Conservation (phyloP, 2,888 invertebrate species). For the Amphipoea oculea region DNA sequence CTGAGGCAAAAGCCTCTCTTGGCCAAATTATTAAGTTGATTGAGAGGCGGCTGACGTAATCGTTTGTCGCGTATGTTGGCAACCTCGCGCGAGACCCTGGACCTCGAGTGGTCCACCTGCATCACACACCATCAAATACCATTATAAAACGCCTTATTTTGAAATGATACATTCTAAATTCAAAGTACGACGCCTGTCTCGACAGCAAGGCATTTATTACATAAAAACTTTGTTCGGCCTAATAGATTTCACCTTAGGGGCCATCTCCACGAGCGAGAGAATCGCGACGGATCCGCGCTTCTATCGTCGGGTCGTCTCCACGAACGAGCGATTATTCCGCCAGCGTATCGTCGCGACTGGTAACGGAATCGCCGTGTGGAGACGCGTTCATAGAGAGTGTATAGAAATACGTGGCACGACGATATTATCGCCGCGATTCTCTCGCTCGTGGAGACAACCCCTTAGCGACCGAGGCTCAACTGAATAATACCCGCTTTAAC, state of each 20-base stretch:
- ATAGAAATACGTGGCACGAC: too few species aligned
- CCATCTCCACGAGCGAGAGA: too few species aligned
- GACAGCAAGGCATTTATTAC: conserved; percentile 20
- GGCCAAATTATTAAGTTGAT: conserved; percentile 45
- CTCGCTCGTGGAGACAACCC: too few species aligned
- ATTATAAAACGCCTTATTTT: conserved; percentile 21
- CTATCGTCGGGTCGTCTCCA: too few species aligned
- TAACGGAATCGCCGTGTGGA: too few species aligned
- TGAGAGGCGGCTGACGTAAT: conserved; percentile 60
- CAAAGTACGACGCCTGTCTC: conserved; percentile 5
- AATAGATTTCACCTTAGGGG: conserved; percentile 57
- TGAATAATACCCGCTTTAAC: conserved; percentile 27
- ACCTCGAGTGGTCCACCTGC: conserved; percentile 21
- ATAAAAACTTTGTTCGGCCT: conserved; percentile 41
- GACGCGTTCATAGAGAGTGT: too few species aligned
- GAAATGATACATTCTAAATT: conserved; percentile 44
- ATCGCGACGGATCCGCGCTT: too few species aligned
- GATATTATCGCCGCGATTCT: too few species aligned
- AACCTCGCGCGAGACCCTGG: conserved; percentile 35
- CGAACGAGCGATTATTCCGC: too few species aligned
- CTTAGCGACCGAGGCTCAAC: conserved; percentile 23
- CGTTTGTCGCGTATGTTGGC: conserved; percentile 26
- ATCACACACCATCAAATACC: conserved; percentile 4
- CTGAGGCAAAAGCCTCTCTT: conserved; percentile 49
- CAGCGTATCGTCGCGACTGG: too few species aligned